Conservation (phyloP, 2,888 invertebrate genomes). For the Ophion slaviceki region DNA sequence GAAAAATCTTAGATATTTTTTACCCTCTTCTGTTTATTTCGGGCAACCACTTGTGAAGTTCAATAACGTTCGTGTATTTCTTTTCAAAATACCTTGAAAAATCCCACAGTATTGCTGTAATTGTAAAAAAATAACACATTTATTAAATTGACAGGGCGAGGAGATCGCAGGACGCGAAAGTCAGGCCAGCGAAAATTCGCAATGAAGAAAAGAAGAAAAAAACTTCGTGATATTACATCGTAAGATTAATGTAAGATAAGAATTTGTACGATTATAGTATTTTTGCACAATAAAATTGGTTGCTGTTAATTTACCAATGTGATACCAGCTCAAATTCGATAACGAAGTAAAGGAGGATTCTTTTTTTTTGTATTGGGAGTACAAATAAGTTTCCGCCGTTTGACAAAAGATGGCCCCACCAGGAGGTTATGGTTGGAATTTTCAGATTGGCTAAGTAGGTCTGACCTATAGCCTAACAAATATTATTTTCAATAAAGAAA, state of each 20-base stretch:
- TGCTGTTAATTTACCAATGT: slow-evolving; percentile 10
- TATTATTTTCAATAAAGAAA: too few species aligned
- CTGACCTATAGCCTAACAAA: too few species aligned
- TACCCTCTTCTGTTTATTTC: too few species aligned
- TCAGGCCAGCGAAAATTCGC: slow-evolving; percentile 58
- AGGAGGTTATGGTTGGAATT: too few species aligned
- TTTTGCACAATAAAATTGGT: slow-evolving; percentile 25
- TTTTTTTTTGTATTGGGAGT: too few species aligned
- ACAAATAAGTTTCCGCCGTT: too few species aligned
- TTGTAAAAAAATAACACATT: not conserved
- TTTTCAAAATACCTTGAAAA: not conserved
- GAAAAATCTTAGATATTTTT: too few species aligned
- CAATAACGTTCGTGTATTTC: not conserved
- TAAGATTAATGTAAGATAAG: slow-evolving; percentile 30
- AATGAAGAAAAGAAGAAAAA: slow-evolving; percentile 23
- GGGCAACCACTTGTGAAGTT: too few species aligned
- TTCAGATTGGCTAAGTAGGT: too few species aligned
- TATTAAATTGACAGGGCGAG: slow-evolving; percentile 55
- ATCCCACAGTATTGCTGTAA: not conserved
- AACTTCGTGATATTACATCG: slow-evolving; percentile 29
- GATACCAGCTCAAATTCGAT: not conserved
- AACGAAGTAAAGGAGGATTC: not conserved
- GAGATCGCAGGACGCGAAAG: slow-evolving; percentile 28
- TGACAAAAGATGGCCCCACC: too few species aligned
- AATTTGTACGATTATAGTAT: slow-evolving; percentile 13